Evolutionary conservation across 1,140 invertebrate genomes (phyloP).

Genomic region (Brachionus angularis): DNA sequence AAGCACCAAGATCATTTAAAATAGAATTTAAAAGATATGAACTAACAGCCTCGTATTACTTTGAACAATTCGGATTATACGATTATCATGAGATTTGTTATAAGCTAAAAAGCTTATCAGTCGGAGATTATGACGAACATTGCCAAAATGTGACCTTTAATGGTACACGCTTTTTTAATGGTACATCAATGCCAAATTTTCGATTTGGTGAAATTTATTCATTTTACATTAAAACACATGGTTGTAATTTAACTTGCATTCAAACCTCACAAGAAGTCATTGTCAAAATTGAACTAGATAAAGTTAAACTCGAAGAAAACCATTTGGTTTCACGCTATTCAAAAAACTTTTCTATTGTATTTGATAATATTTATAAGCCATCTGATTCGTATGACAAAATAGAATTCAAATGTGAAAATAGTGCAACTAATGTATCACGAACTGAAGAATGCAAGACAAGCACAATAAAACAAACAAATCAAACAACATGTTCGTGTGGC

Average conservation of each 20-base stretch:
- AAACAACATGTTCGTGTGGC: background rate
- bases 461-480: background rate
- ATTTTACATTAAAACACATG: background rate
- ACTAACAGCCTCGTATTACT: no score
- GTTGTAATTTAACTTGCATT: background rate
- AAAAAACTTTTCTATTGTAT: background rate
- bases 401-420: conserved; percentile 6
- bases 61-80: no score
- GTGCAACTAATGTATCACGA: no score
- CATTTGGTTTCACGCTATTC: background rate
- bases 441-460: background rate
- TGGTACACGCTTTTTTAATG: conserved; percentile 2
- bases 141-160: background rate
- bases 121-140: background rate
- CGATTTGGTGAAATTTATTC: background rate
- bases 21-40: no score
- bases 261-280: background rate
- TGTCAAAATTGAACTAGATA: background rate
- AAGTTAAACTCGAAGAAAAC: background rate
- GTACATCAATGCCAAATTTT: background rate
- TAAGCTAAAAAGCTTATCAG: background rate
- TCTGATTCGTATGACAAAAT: background rate
- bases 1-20: no score
- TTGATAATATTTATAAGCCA: background rate
- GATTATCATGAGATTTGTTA: conserved; percentile 14